Base-by-base conservation (phyloP, 2,113 vertebrate species). In the Orcinus orca region DNA sequence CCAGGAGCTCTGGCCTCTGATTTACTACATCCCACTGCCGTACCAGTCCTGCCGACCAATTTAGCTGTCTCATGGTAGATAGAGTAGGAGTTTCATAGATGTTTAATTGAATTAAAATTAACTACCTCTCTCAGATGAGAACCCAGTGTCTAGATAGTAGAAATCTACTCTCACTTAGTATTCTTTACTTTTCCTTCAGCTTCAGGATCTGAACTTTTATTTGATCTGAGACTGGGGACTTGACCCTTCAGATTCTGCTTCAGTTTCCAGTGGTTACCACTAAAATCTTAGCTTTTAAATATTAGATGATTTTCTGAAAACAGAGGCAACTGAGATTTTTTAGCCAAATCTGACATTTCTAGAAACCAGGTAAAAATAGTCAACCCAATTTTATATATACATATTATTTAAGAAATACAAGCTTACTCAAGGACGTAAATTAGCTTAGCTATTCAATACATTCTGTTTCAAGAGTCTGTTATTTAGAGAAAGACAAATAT, bases 241-340 rank as follows among this genome's bases (percentile, higher is more conserved):
- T 90, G 68, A 50, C 31, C 31, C 15, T 90, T 63, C n/a, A 89
- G n/a, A 71, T 77, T 88, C 23, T 90, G 15, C 44, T 82, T 96
- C 77, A 84, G n/a, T 88, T 91, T 93, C 53, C 70, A 81, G 25
- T 90, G 41, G n/a, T 1, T 88, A 25, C 26, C 70, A 14, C n/a
- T 71, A 67, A 94, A 80, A 76, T 71, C 80, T 94, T 82, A 93
- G 25, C 70, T 94, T 97, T 89, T 74, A 82, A 71, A 95, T 85
- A 76, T 74, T 73, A 89, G 38, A 33, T 94, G n/a, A 71, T 63
- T 89, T 96, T 93, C 29, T 92, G n/a, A 86, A 90, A 87, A 92
- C 38, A 85, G 29, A 92, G 8, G 44, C 76, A 90, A 26, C 71
- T 71, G 58, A 76, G 44, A 20, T 90, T 96, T 96, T 91, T 36